Base-by-base conservation (phyloP, 2,888 invertebrate genomes). In the Volucella inanis region DNA sequence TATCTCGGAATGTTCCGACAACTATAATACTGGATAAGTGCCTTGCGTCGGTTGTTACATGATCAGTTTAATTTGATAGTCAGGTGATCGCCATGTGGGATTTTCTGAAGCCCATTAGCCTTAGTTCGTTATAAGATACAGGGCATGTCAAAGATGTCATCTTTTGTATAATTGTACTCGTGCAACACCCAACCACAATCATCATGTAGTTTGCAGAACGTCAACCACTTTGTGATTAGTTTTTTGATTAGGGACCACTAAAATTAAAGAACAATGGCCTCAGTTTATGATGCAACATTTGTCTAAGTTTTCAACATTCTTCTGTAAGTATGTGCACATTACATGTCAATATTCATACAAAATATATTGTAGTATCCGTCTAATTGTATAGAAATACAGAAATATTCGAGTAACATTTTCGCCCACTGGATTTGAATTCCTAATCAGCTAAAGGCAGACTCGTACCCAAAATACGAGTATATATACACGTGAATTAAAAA, bases 401-500 rank as follows among this genome's bases (percentile, higher is more conserved):
- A 41, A 55, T 55, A 39, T 38, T 41, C 38, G 1, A 14, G 6
- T 57, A 6, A 57, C 39, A 8, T 8, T 39, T 57, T 39, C 39
- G 11, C 18, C 47, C 22, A n/a, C 31, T 8, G 31, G 8, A 62
- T 10, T 41, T 47, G 18, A 31, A 1, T 39, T 55, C 12, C 71
- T 68, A 71, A 61, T 52, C 50, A 39, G 43, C 55, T 31, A 50
- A n/a, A 31, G 22, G 54, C 18, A 47, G 55, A 52, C 57, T 70
- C 47, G 49, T 15, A 61, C 49, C 41, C 12, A 38, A 18, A 31
- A 61, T 61, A 43, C 61, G n/a, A n/a, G n/a, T n/a, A n/a, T n/a
- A 68, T 61, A 50, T 76, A 68, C 76, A 70, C 70, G 45, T 41
- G 49, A 77, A 70, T 62, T 68, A 47, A 54, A 55, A 54, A 68